Percentiles rank a stretch among this genome's conserved stretches.
Evolutionary conservation across 2,888 invertebrate genomes (phyloP).

Genomic region (Corbicula japonica): DNA sequence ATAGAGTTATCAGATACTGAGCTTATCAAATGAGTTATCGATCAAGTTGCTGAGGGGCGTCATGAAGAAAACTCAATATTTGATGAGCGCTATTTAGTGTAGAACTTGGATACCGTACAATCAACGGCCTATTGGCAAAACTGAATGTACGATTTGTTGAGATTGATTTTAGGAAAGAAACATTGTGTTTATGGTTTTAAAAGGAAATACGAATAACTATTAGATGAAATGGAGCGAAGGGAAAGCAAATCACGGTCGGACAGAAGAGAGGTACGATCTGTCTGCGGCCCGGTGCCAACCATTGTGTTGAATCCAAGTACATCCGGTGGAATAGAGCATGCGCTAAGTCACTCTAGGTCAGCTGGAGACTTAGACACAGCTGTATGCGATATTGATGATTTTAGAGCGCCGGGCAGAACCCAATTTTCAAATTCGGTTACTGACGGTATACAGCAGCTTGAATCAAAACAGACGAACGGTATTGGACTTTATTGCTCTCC

Average conservation of each 20-base stretch:
- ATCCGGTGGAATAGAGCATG: slow-evolving; percentile 32
- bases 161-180: too few species aligned
- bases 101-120: too few species aligned
- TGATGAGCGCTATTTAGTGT: too few species aligned
- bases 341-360: slow-evolving; percentile 68
- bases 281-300: slow-evolving; percentile 70
- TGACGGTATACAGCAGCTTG: slow-evolving; percentile 47
- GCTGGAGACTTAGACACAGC: slow-evolving; percentile 67
- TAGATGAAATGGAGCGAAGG: slow-evolving; percentile 34
- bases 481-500: slow-evolving; percentile 82
- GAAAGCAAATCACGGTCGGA: slow-evolving; percentile 41
- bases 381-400: slow-evolving; percentile 27
- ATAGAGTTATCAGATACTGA: too few species aligned
- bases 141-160: too few species aligned
- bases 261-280: slow-evolving; percentile 68
- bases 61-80: too few species aligned
- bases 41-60: too few species aligned
- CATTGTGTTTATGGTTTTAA: too few species aligned
- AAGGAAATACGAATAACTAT: too few species aligned
- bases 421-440: slow-evolving; percentile 57
- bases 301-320: slow-evolving; percentile 64
- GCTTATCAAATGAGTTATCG: too few species aligned
- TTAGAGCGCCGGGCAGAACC: slow-evolving; percentile 31
- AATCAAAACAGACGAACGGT: slow-evolving; percentile 48
- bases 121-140: too few species aligned